Percentiles rank a stretch among this genome's conserved stretches.
Conservation (phyloP, 2,797 vertebrate species). For the Aeoliscus strigatus region DNA sequence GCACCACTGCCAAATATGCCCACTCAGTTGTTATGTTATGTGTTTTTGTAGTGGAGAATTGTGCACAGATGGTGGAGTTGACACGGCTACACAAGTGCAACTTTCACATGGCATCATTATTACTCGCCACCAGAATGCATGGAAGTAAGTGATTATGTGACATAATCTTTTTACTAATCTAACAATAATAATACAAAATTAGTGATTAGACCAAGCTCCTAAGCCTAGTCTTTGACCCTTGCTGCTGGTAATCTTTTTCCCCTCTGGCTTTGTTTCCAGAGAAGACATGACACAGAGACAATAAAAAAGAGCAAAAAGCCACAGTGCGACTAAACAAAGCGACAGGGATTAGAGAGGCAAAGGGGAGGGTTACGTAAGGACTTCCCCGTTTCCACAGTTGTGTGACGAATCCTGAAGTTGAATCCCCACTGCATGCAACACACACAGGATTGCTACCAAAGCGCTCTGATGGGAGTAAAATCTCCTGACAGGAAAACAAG, state of each 20-base stretch:
- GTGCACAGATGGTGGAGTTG: conserved; percentile 42
- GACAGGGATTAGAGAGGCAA: conserved; percentile 40
- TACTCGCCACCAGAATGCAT: conserved; percentile 4
- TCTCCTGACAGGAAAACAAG: conserved; percentile 52
- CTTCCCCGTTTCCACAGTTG: conserved; percentile 45
- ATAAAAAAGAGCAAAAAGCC: conserved; percentile 4
- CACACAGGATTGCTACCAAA: conserved; percentile 32
- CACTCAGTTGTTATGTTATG: conserved; percentile 30
- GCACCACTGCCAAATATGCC: conserved; percentile 28
- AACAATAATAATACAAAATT: no score
- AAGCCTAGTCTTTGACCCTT: conserved; percentile 8
- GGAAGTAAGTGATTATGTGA: neutral
- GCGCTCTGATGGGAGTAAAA: conserved; percentile 38
- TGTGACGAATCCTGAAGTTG: conserved; percentile 58
- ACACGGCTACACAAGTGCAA: conserved; percentile 21
- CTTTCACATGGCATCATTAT: conserved; percentile 25
- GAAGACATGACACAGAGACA: conserved; percentile 9
- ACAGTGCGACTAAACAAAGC: conserved; percentile 41
- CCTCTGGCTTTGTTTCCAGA: conserved; percentile 4
- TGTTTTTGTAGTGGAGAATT: conserved; percentile 16
- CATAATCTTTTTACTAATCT: no score
- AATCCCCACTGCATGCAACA: conserved; percentile 42
- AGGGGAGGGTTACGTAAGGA: conserved; percentile 39
- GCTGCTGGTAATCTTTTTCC: neutral
- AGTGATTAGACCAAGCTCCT: no score